Base-by-base conservation (phyloP, 2,113 vertebrate species). In the Sula dactylatra region DNA sequence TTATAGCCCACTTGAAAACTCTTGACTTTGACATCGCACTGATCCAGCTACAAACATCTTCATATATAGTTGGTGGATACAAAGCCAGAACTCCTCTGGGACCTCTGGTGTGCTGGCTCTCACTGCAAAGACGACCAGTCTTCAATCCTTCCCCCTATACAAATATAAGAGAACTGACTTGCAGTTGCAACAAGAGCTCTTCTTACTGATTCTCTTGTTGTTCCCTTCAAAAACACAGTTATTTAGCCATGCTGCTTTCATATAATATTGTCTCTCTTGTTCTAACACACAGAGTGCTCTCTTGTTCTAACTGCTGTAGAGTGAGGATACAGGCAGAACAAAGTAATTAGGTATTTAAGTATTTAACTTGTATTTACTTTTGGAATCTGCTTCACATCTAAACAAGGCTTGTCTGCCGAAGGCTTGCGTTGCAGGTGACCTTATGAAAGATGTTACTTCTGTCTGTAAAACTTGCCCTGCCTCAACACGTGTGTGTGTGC, bases 1-100 rank as follows among this genome's bases (percentile, higher is more conserved):
- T 92, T 86, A 72, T 32, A 84, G 80, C 70, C 83, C 83, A 45
- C 86, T 94, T 78, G 70, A 76, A 94, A 95, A 79, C 59, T 56
- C 83, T 88, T 52, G 76, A 54, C 67, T 92, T 36, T 11, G 52
- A 42, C 1, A 0, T 89, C 44, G 78, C 14, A 10, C 50, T 88
- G 79, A 82, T 84, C 31, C 56, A 52, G 26, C 91, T 67, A 52
- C 21, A 86, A 61, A 54, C n/a, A 58, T 82, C 64, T 83, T 86
- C 21, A 16, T 61, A 10, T 5, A 5, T 44, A 74, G 34, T 20
- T 84, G 65, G 47, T 67, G 25, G 67, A 26, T 62, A 49, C 67
- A 77, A 66, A 66, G 31, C 40, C 79, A 34, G 56, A 76, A 29
- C 54, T 83, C 74, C 62, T 32, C 32, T 42, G 62, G 67, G 74